Conservation (phyloP, 2,797 vertebrate genomes). For the Lithobates pipiens region DNA sequence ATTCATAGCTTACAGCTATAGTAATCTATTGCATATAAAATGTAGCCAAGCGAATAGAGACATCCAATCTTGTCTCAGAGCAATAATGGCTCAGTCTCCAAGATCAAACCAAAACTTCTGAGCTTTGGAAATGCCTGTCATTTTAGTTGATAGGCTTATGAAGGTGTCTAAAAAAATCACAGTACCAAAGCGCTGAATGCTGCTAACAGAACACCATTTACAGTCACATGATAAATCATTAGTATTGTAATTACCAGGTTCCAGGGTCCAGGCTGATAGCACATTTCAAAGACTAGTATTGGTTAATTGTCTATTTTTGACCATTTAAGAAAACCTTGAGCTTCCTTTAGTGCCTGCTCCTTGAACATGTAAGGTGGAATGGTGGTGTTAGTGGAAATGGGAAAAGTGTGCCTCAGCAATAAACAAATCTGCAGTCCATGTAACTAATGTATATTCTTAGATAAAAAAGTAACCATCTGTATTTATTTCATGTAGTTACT, state of each 20-base stretch:
- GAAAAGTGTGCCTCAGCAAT: too few species aligned
- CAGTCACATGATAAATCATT: neutral
- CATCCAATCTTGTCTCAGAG: neutral
- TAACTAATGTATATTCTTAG: too few species aligned
- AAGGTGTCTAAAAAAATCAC: neutral
- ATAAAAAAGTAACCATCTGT: too few species aligned
- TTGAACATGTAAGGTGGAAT: too few species aligned
- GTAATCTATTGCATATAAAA: conserved; percentile 23
- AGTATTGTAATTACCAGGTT: neutral
- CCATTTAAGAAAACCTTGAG: too few species aligned
- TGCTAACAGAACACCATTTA: neutral
- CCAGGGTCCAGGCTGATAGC: neutral
- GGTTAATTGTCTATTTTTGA: too few species aligned
- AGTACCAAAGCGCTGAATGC: neutral
- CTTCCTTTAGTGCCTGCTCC: too few species aligned
- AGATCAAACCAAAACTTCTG: conserved; percentile 20
- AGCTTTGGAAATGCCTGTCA: conserved; percentile 1
- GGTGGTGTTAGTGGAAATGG: too few species aligned
- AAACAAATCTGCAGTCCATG: too few species aligned
- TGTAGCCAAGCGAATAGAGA: neutral
- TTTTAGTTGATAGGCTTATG: neutral
- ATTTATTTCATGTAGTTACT: too few species aligned
- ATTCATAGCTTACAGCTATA: conserved; percentile 38
- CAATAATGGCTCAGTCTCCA: conserved; percentile 17
- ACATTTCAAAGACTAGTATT: too few species aligned